Conservation (phyloP, 1,140 invertebrate species). For the Pseudobourletiella spinata region DNA sequence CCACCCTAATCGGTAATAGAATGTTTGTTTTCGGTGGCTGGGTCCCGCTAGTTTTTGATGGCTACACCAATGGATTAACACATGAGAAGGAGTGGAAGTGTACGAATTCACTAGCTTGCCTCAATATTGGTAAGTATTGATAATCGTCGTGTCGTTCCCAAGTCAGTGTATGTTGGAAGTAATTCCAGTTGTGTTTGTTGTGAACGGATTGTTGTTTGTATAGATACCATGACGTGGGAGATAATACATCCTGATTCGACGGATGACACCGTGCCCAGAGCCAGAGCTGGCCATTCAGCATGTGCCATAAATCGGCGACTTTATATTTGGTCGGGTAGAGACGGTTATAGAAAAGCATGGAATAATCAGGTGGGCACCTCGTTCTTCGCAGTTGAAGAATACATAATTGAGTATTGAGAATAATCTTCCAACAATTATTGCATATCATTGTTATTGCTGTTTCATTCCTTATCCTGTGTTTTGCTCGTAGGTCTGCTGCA, state of each 20-base stretch:
- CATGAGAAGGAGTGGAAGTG: constrained; percentile 95
- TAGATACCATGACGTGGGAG: constrained; percentile 77
- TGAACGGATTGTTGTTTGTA: constrained; percentile 32
- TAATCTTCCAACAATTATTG: too few relatives aligned
- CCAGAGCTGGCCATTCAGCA: constrained; percentile 92
- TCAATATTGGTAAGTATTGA: constrained; percentile 59
- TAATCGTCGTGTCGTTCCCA: background rate
- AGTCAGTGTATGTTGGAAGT: background rate
- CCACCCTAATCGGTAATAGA: constrained; percentile 83
- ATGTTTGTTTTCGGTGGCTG: constrained; percentile 99
- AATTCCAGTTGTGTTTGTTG: constrained; percentile 8
- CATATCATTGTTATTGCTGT: background rate
- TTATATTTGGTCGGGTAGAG: constrained; percentile 96
- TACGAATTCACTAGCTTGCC: constrained; percentile 87
- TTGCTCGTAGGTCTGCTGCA: constrained; percentile 90
- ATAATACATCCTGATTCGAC: constrained; percentile 71
- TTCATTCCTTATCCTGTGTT: too few relatives aligned
- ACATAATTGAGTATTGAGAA: too few relatives aligned
- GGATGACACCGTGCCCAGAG: constrained; percentile 82
- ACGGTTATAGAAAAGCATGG: constrained; percentile 98
- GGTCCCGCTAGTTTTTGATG: constrained; percentile 80
- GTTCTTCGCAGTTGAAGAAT: too few relatives aligned
- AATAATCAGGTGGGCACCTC: constrained; percentile 93
- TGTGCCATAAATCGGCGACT: constrained; percentile 87
- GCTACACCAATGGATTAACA: constrained; percentile 51